Evolutionary conservation across 2,113 vertebrate genomes (phyloP).

Genomic region (Acanthisitta chloris): DNA sequence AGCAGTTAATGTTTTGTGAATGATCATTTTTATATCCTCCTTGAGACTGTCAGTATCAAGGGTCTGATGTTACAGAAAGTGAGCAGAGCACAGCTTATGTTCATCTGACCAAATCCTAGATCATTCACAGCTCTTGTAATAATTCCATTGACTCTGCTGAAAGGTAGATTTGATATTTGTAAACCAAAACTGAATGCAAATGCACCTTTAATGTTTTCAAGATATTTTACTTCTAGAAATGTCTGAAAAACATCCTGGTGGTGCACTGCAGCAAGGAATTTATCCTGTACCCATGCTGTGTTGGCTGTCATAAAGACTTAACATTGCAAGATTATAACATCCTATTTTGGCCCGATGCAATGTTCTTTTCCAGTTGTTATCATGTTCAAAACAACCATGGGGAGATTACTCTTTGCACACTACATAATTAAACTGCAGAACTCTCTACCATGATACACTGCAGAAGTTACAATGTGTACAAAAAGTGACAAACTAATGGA

Average conservation of each 20-base stretch:
- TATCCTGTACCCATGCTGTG: neutral
- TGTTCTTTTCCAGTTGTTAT: neutral
- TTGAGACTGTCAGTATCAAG: neutral
- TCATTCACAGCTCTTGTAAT: neutral
- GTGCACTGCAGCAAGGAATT: neutral
- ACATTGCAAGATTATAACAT: neutral
- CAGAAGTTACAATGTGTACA: neutral
- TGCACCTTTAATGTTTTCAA: neutral
- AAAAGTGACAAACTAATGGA: neutral
- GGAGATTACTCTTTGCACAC: neutral
- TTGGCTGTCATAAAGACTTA: neutral
- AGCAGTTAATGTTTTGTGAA: neutral
- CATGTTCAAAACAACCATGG: neutral
- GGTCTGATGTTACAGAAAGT: rapidly evolving
- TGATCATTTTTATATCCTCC: neutral
- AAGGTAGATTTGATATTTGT: neutral
- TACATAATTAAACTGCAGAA: neutral
- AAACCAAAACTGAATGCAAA: neutral
- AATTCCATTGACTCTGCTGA: neutral
- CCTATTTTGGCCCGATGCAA: neutral
- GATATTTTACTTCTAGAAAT: neutral
- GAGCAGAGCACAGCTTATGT: neutral
- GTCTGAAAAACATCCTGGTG: neutral
- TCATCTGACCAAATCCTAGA: neutral
- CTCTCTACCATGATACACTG: neutral